phyloP scores from a whole-genome alignment of 2,113 vertebrate genomes.

The Crotophaga sulcirostris region DNA sequence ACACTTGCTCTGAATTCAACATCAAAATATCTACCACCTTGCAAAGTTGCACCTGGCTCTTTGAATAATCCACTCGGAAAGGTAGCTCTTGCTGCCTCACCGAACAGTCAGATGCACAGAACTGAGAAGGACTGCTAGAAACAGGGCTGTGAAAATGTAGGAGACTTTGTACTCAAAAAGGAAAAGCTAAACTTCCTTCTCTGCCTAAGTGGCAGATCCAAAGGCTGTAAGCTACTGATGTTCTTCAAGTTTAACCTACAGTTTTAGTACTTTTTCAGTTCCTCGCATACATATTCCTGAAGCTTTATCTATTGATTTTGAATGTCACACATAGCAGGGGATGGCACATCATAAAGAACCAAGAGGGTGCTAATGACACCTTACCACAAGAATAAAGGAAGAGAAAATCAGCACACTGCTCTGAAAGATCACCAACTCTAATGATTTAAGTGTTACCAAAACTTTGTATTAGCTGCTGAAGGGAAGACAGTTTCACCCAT shows the following conservation, averaged over 20 bases:
- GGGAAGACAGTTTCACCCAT: background rate
- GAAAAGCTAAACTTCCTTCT: background rate
- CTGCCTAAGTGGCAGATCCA: background rate
- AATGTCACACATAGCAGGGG: background rate
- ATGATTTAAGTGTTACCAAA: background rate
- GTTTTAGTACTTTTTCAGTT: background rate
- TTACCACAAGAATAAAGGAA: background rate
- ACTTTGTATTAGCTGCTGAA: background rate
- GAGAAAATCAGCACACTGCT: background rate
- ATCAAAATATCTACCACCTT: background rate
- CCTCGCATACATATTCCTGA: rapidly evolving
- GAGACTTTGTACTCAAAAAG: background rate
- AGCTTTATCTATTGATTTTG: background rate
- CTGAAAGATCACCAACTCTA: background rate
- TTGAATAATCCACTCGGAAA: background rate
- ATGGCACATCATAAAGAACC: background rate
- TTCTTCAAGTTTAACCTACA: background rate
- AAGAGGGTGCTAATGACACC: background rate
- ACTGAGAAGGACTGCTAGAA: background rate
- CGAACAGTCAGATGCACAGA: background rate
- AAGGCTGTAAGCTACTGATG: background rate
- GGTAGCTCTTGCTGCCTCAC: background rate
- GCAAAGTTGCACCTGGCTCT: background rate
- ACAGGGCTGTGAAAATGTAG: background rate
- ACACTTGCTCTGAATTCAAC: background rate